These are phyloP conservation scores for Philaethria dido DNA, from an alignment of 2,888 invertebrate species.

Conservation along the genomic window DNA sequence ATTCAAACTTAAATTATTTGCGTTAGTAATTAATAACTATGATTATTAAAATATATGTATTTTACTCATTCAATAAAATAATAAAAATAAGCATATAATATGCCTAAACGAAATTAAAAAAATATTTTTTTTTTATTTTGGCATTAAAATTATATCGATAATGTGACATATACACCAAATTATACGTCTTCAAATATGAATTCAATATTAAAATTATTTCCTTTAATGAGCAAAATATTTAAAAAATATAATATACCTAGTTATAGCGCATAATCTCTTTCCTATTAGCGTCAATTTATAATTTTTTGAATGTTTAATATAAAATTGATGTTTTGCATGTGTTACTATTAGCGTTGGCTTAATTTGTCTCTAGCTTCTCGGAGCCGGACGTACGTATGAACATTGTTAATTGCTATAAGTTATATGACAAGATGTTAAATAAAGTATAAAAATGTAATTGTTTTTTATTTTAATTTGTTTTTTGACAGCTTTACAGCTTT, in stretches of 20 bases:
- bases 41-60: not conserved
- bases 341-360: slow-evolving; percentile 29
- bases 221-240: too few relatives aligned
- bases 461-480: not conserved
- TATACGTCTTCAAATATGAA: too few relatives aligned
- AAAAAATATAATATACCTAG: not conserved
- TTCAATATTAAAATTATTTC: too few relatives aligned
- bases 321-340: slow-evolving; percentile 17
- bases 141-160: too few relatives aligned
- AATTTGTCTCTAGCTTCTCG: slow-evolving; percentile 41
- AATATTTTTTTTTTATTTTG: too few relatives aligned
- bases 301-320: slow-evolving; percentile 10
- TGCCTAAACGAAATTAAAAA: not conserved
- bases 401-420: slow-evolving; percentile 78
- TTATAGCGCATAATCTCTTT: not conserved
- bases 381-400: slow-evolving; percentile 48
- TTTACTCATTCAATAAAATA: not conserved
- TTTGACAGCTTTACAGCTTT: too few relatives aligned
- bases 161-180: too few relatives aligned
- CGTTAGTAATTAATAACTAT: too few relatives aligned
- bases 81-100: too few relatives aligned
- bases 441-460: slow-evolving; percentile 69
- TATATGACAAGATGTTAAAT: slow-evolving; percentile 76
- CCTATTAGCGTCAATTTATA: slow-evolving; percentile 2
- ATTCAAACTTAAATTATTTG: too few relatives aligned